Evolutionary conservation across 2,797 vertebrate species (phyloP).

Genomic region (Micrastur ruficollis): DNA sequence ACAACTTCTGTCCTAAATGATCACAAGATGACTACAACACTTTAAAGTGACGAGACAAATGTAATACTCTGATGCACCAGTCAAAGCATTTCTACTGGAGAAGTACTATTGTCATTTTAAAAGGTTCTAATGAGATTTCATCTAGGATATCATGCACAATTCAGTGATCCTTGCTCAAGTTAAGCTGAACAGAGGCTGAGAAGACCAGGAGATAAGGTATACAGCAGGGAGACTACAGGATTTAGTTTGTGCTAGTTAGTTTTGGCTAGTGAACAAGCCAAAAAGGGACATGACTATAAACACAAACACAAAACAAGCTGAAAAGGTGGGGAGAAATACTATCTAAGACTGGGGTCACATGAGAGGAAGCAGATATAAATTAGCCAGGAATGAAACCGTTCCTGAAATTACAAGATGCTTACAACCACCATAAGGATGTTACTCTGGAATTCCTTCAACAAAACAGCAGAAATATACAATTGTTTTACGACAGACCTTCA

Average conservation of each 20-base stretch:
- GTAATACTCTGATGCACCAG: no score
- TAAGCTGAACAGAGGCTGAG: neutral
- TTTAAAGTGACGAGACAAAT: neutral
- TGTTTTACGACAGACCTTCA: neutral
- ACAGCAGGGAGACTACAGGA: neutral
- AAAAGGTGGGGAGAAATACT: neutral
- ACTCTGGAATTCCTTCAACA: neutral
- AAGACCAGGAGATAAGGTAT: neutral
- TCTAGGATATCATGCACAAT: fast-evolving
- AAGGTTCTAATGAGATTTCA: neutral
- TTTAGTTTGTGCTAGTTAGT: neutral
- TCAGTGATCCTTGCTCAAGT: neutral
- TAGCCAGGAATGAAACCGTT: neutral
- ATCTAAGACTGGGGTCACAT: fast-evolving
- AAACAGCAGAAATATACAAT: fast-evolving
- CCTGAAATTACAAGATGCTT: neutral
- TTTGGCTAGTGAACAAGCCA: fast-evolving
- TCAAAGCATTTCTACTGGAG: no score
- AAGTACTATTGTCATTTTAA: fast-evolving
- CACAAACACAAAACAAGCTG: neutral
- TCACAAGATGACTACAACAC: neutral
- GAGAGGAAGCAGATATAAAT: neutral
- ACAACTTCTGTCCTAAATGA: neutral
- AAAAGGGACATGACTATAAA: fast-evolving
- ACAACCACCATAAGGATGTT: neutral